Evolutionary conservation across 1,140 invertebrate species (phyloP).

Genomic region (Tetraneura akinire): DNA sequence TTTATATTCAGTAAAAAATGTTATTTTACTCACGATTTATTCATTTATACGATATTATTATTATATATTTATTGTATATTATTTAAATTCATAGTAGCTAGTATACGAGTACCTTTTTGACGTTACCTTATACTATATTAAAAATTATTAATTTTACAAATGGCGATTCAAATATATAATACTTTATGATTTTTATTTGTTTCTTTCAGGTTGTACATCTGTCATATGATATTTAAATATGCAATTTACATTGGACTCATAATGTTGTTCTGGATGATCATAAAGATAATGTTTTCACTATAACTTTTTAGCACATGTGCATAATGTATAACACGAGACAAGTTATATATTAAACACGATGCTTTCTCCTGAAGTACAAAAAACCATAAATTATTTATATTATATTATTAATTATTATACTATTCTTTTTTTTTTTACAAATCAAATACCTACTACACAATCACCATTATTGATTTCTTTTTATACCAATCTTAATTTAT

Average conservation of each 20-base stretch:
- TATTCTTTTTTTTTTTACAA: neutral
- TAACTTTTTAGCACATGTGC: neutral
- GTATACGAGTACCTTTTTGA: no score
- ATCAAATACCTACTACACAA: conserved; percentile 4
- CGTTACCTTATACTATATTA: no score
- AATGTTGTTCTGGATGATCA: conserved; percentile 24
- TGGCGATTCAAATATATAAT: neutral
- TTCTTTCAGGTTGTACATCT: conserved; percentile 30
- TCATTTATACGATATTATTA: no score
- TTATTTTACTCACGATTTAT: no score
- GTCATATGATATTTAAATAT: conserved; percentile 37
- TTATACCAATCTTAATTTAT: neutral
- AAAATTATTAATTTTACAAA: no score
- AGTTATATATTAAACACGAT: neutral
- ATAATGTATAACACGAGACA: neutral
- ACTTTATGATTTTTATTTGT: neutral
- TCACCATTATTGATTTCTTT: neutral
- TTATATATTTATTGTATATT: no score
- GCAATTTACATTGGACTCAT: conserved; percentile 27
- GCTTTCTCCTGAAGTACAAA: neutral
- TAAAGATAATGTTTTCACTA: conserved; percentile 26
- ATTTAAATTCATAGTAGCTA: no score
- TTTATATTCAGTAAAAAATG: no score
- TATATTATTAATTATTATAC: neutral
- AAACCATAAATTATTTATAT: conserved; percentile 2